Percentiles rank a stretch among this genome's conserved stretches.
Conservation (phyloP, 2,888 invertebrate genomes). For the Caenorhabditis virilis region DNA sequence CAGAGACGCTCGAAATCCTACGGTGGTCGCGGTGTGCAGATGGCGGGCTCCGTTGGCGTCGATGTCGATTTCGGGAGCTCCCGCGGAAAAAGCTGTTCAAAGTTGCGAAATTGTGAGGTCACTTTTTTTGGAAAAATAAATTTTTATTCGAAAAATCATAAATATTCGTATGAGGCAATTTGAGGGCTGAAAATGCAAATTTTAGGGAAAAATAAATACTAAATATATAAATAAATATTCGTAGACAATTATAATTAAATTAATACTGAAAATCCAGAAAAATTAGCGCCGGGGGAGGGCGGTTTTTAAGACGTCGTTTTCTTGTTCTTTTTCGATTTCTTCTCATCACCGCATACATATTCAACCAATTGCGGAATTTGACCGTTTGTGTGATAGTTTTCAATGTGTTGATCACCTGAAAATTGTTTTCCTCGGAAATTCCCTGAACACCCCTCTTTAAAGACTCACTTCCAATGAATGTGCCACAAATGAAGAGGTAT, state of each 20-base stretch:
- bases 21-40: too few relatives aligned
- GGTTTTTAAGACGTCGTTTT: slow-evolving; percentile 5
- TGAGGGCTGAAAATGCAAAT: too few relatives aligned
- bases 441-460: too few relatives aligned
- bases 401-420: slow-evolving; percentile 64
- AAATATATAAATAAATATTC: neutral
- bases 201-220: neutral
- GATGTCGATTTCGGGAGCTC: too few relatives aligned
- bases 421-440: neutral
- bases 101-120: too few relatives aligned
- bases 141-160: too few relatives aligned
- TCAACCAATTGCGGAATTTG: slow-evolving; percentile 66
- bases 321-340: slow-evolving; percentile 59
- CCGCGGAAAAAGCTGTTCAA: too few relatives aligned
- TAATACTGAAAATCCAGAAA: slow-evolving; percentile 1
- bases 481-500: slow-evolving; percentile 68
- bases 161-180: too few relatives aligned
- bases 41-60: too few relatives aligned
- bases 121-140: too few relatives aligned
- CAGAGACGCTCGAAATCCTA: too few relatives aligned
- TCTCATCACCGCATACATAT: slow-evolving; percentile 66
- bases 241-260: slow-evolving; percentile 4
- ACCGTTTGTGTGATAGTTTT: slow-evolving; percentile 65
- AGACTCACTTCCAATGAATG: slow-evolving; percentile 66
- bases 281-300: too few relatives aligned